A percentile compares a stretch with the other conserved stretches of the same genome.
phyloP scores from a whole-genome alignment of 2,113 vertebrate genomes.

The Sylvicapra grimmia region DNA sequence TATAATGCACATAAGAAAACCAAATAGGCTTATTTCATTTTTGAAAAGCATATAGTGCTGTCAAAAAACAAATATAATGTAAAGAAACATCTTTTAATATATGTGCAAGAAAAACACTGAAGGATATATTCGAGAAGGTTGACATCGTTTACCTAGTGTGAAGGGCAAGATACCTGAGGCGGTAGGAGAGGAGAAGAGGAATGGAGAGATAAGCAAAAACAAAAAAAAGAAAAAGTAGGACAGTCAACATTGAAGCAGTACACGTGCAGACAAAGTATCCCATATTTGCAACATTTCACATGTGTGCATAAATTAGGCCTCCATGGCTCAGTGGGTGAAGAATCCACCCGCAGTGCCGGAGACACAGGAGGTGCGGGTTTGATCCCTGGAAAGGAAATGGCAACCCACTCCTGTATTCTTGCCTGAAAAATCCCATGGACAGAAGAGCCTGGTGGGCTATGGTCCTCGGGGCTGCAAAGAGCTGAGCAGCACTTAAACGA shows the following conservation, averaged over 20 bases:
- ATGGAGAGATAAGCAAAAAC: not conserved
- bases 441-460: not conserved
- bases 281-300: not conserved
- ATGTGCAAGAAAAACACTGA: not conserved
- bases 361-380: not conserved
- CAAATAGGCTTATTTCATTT: not conserved
- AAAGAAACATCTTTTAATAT: not conserved
- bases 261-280: too few relatives aligned
- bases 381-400: not conserved
- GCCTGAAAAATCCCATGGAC: not conserved
- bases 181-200: not conserved
- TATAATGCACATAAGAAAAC: not conserved
- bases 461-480: not conserved
- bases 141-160: not conserved
- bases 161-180: not conserved
- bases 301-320: not conserved
- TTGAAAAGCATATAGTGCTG: not conserved
- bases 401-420: not conserved
- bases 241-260: not conserved
- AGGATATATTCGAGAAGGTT: not conserved
- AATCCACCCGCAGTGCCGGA: fast-evolving
- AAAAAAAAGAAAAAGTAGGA: not conserved
- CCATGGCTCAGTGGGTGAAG: not conserved
- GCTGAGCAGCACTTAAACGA: fast-evolving
- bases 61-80: not conserved